These are phyloP conservation scores for Glareola pratincola DNA, from an alignment of 2,113 vertebrate species.

Conservation along the genomic window DNA sequence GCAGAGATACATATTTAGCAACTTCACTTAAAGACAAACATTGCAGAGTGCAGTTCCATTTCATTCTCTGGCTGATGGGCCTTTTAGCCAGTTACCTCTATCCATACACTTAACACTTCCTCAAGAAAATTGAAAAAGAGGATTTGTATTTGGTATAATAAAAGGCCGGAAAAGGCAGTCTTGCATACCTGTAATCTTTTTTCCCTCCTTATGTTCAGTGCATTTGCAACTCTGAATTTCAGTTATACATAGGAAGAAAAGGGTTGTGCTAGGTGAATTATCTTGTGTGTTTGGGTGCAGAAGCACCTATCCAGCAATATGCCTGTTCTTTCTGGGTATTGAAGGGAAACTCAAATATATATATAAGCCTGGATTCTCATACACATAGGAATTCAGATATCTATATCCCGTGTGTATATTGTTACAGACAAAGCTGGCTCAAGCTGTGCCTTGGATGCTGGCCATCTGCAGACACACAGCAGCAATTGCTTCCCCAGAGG, in stretches of 20 bases:
- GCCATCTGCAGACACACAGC: not conserved
- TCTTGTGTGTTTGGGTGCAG: not conserved
- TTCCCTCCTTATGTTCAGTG: not conserved
- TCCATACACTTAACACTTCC: not conserved
- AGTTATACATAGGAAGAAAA: not conserved
- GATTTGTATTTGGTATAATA: not conserved
- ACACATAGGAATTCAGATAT: not conserved
- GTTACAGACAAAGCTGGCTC: not conserved
- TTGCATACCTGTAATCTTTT: not conserved
- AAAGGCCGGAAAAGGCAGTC: not conserved
- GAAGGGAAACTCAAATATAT: not conserved
- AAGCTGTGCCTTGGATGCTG: not conserved
- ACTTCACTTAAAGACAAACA: not conserved
- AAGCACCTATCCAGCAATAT: not conserved
- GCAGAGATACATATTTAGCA: not conserved
- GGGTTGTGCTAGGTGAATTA: not conserved
- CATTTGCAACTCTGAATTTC: not conserved
- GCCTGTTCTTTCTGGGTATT: not conserved
- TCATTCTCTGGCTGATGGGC: not conserved
- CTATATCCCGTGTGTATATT: not conserved
- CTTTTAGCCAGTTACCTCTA: not conserved
- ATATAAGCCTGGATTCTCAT: not conserved
- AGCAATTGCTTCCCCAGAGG: not conserved
- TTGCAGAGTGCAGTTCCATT: not conserved
- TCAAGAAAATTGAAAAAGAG: not conserved